phyloP scores from a whole-genome alignment of 2,113 vertebrate genomes.

The Notarius lentiginosus region DNA sequence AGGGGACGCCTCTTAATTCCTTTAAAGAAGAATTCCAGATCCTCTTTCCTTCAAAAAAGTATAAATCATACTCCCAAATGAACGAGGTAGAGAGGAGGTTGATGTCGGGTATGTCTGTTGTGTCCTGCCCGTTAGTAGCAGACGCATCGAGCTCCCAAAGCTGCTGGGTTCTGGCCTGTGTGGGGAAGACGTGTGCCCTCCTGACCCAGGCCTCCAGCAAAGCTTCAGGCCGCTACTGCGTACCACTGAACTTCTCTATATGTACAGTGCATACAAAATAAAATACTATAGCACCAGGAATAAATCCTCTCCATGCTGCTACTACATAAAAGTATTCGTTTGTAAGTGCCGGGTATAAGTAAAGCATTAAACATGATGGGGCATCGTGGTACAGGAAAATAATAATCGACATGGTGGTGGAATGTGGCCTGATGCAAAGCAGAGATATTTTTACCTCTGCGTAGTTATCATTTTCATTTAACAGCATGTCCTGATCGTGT shows the following conservation, averaged over 20 bases:
- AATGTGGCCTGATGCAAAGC: neutral
- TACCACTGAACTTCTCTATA: constrained; percentile 24
- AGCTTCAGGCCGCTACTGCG: constrained; percentile 28
- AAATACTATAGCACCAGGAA: neutral
- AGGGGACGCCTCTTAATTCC: constrained; percentile 79
- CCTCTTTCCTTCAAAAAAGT: constrained; percentile 81
- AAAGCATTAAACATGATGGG: neutral
- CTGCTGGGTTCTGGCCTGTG: constrained; percentile 69
- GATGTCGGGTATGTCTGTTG: constrained; percentile 71
- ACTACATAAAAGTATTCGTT: neutral
- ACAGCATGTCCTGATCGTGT: neutral
- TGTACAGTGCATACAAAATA: constrained; percentile 41
- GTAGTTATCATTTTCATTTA: neutral
- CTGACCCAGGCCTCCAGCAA: constrained; percentile 59
- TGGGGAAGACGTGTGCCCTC: constrained; percentile 61
- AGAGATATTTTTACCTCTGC: neutral
- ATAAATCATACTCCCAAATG: constrained; percentile 85
- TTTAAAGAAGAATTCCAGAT: constrained; percentile 82
- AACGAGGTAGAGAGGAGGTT: constrained; percentile 68
- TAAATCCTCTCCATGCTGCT: neutral
- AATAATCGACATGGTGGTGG: neutral
- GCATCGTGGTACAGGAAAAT: neutral
- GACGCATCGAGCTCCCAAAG: constrained; percentile 69
- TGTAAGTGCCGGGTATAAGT: neutral
- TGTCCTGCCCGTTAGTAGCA: constrained; percentile 68